Base-by-base conservation (phyloP, 2,797 vertebrate species). In the Yasuhikotakia modesta region DNA sequence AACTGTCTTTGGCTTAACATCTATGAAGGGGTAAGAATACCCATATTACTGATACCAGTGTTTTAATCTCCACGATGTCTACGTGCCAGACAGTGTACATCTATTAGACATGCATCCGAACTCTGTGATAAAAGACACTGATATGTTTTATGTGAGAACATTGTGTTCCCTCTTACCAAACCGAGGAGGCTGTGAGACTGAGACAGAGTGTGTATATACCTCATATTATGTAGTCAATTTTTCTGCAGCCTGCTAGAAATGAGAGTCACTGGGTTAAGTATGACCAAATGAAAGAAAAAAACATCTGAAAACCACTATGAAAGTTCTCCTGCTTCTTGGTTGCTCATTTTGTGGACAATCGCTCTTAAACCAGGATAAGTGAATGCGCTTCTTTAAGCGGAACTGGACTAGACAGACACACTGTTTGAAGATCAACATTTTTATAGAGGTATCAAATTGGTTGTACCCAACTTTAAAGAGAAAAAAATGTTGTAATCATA, bases 101-200 rank as follows among this genome's bases (percentile, higher is more conserved):
- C 39, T 35, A 5, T 48, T 46, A 27, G 5, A 52, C n/a, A 53
- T 39, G 6, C 17, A 21, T 74, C 30, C 39, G 10, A 24, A 71
- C 32, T 39, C 52, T 5, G 3, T 13, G 16, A 75, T 24, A 14
- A 17, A 39, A 43, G 21, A 65, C 19, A 27, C 19, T 45, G 63
- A 76, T 67, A 67, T 48, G 32, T 32, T 76, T 32, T 3, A 68
- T 46, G 12, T n/a, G 22, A 57, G 74, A 68, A 76, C 35, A 67
- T 39, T 43, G 16, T 74, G 32, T 14, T 65, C 8, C 16, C 52
- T 67, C 4, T 58, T 32, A 76, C 39, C 52, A 76, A 60, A 24
- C 32, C 27, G 27, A 27, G 27, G 32, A 10, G 32, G 65, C 64
- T 68, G 74, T 58, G 63, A 67, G 52, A 27, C 35, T 13, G 17